Conservation (phyloP, 2,113 vertebrate species). For the Anarhynchus alexandrinus region DNA sequence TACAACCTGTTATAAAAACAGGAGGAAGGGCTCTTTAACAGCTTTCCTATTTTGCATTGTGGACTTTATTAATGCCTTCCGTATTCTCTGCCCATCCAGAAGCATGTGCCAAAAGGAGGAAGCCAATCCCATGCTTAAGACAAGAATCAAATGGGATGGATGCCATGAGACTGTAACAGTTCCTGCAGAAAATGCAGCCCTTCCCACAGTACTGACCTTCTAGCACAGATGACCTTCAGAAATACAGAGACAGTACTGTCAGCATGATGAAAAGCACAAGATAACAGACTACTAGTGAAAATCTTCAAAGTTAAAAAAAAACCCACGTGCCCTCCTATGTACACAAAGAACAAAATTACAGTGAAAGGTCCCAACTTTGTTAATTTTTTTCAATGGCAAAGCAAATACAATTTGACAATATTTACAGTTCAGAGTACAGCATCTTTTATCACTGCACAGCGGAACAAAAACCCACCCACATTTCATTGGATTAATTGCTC, state of each 20-base stretch:
- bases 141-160: background rate
- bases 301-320: background rate
- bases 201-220: background rate
- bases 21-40: background rate
- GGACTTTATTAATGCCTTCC: background rate
- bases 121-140: background rate
- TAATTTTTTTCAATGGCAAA: background rate
- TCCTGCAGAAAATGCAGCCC: background rate
- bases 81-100: background rate
- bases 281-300: background rate
- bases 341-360: background rate
- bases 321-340: background rate
- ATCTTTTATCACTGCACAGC: background rate
- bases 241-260: background rate
- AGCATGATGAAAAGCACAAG: background rate
- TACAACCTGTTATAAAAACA: background rate
- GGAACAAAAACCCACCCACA: background rate
- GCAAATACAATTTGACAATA: background rate
- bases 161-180: background rate
- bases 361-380: background rate
- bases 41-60: background rate
- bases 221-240: background rate
- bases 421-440: conserved; percentile 43
- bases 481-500: background rate
- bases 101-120: background rate